These are phyloP conservation scores for Amblyopsis rosae DNA, from an alignment of 2,113 vertebrate genomes.

Conservation along the genomic window DNA sequence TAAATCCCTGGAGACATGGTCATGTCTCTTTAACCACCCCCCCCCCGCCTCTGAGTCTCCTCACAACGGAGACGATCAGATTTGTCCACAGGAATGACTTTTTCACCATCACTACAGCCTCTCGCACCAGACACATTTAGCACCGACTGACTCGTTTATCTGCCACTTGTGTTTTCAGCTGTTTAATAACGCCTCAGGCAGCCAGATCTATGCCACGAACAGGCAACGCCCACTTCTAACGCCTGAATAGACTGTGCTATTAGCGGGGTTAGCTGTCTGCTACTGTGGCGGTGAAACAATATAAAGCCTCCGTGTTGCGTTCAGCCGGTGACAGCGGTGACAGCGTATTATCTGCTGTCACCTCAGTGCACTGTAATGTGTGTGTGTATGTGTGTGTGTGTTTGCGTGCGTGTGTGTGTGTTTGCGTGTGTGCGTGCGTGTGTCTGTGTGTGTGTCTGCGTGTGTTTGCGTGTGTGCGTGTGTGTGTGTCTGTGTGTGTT, in stretches of 20 bases:
- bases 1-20: constrained; percentile 40
- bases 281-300: background rate
- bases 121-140: constrained; percentile 21
- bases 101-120: constrained; percentile 40
- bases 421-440: no score
- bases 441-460: background rate
- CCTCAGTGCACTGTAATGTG: constrained; percentile 6
- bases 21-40: constrained; percentile 39
- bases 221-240: no score
- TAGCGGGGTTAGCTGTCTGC: constrained; percentile 1
- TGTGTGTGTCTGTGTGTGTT: no score
- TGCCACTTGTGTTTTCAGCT: no score
- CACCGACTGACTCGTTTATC: constrained; percentile 10
- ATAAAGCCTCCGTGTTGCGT: no score
- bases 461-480: background rate
- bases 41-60: constrained; percentile 36
- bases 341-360: background rate
- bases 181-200: no score
- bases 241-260: background rate
- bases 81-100: constrained; percentile 36
- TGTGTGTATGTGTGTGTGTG: no score
- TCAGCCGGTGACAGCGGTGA: no score
- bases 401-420: background rate
- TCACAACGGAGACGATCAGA: constrained; percentile 47
- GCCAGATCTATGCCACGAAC: no score